Base-by-base conservation (phyloP, 2,888 invertebrate genomes). In the Neoaliturus tenellus region DNA sequence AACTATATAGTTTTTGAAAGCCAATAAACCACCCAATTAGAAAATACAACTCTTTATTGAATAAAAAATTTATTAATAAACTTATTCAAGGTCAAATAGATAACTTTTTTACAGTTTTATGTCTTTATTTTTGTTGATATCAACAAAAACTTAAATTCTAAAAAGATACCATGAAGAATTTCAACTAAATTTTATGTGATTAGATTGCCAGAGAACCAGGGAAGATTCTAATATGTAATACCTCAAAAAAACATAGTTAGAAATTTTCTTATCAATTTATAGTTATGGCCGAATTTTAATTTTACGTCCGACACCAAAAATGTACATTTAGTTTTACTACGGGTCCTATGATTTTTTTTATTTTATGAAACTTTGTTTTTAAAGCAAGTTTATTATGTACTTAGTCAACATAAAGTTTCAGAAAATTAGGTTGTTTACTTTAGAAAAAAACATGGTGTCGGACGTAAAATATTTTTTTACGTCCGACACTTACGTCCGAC, bases 191-290 rank as follows among this genome's bases (percentile, higher is more conserved):
- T 69, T 69, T 12, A 4, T 69, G 69, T 69, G 69, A 35, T 69
- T 69, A 69, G 69, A 69, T 69, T 33, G 31, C 69, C 69, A 69
- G 31, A 3, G 69, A 69, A 69, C 4, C 69, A 69, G 33, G 69
- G 69, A 69, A 69, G 33, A 69, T 69, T 69, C 33, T 69, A 69
- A 69, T 69, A 69, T 69, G 69, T 69, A 33, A 69, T 69, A 69
- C 4, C 69, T 69, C n/a, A 20, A 33, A 69, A 69, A 69, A 69
- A 69, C n/a, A 33, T 69, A 69, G 69, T 6, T 20, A 5, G n/a
- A 69, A 10, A 23, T 8, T 62, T 69, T 69, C 33, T 69, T 69
- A 69, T 5, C 33, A 33, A 69, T 69, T 69, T 69, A 69, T 69
- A 33, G 31, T 69, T 69, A 33, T 69, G 4, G 4, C 35, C 33